Conservation (phyloP, 2,888 invertebrate species). For the Sphaerophoria taeniata region DNA sequence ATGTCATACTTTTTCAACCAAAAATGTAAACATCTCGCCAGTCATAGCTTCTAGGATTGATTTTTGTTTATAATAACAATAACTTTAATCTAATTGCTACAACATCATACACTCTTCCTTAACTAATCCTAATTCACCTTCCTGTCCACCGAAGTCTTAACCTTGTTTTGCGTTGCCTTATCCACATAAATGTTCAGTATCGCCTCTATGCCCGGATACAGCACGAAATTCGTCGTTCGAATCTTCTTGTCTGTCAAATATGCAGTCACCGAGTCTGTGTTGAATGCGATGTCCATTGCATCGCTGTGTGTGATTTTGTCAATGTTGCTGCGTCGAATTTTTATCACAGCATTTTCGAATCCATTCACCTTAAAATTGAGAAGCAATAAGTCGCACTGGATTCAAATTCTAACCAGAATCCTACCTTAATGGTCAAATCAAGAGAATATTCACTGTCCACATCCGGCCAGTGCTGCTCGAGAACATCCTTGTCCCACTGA, state of each 20-base stretch:
- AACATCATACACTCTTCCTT: background rate
- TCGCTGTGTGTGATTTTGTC: conserved; percentile 84
- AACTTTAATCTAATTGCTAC: conserved; percentile 4
- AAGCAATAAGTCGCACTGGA: background rate
- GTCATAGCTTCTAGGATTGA: background rate
- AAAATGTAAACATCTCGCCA: too few relatives aligned
- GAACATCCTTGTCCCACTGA: conserved; percentile 87
- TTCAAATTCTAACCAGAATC: background rate
- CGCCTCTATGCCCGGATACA: conserved; percentile 83
- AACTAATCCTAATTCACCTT: conserved; percentile 37
- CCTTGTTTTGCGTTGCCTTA: conserved; percentile 77
- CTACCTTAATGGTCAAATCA: conserved; percentile 86
- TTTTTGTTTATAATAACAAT: background rate
- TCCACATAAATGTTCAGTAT: conserved; percentile 81
- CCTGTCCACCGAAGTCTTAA: conserved; percentile 36
- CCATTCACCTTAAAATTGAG: conserved; percentile 83
- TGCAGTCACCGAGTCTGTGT: conserved; percentile 81
- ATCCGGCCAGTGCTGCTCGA: conserved; percentile 91
- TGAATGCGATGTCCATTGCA: conserved; percentile 84
- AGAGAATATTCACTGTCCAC: conserved; percentile 88
- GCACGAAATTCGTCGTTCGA: conserved; percentile 80
- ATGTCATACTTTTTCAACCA: too few relatives aligned
- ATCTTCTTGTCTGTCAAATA: conserved; percentile 81
- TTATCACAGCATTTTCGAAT: conserved; percentile 83
- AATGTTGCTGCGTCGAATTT: conserved; percentile 84